A percentile compares a stretch with the other conserved stretches of the same genome.
phyloP scores from a whole-genome alignment of 1,140 invertebrate species.

The Scaptomyza montana region DNA sequence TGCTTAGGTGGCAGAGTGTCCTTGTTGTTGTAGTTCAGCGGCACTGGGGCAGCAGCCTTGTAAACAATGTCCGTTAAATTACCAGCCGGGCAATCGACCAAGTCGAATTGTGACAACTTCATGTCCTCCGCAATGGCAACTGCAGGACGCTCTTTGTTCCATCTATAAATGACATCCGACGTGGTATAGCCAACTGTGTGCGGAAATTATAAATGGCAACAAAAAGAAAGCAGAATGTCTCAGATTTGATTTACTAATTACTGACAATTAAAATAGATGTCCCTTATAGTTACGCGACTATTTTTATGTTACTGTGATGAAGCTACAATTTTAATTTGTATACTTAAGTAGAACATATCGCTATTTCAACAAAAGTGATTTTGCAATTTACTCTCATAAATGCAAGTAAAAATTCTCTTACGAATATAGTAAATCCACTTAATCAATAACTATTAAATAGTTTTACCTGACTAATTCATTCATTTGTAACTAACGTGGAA shows the following conservation, averaged over 20 bases:
- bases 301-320: neutral
- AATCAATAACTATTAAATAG: no score
- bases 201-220: neutral
- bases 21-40: constrained; percentile 62
- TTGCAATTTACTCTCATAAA: no score
- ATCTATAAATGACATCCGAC: constrained; percentile 91
- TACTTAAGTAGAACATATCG: no score
- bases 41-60: constrained; percentile 70
- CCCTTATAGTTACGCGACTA: neutral
- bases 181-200: constrained; percentile 93
- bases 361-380: no score
- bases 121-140: constrained; percentile 93
- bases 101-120: constrained; percentile 94
- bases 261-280: constrained; percentile 31
- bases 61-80: constrained; percentile 87
- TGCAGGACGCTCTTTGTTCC: constrained; percentile 89
- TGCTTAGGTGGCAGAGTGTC: constrained; percentile 40
- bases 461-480: no score
- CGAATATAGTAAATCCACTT: no score
- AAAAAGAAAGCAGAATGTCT: constrained; percentile 25
- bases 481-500: no score
- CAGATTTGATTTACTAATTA: constrained; percentile 34
- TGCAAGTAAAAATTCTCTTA: no score
- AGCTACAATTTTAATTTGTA: no score
- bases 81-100: constrained; percentile 90